Evolutionary conservation across 2,797 vertebrate genomes (phyloP), one percentile per base, ranked within the genome.

Genomic region (Gallirallus australis): DNA sequence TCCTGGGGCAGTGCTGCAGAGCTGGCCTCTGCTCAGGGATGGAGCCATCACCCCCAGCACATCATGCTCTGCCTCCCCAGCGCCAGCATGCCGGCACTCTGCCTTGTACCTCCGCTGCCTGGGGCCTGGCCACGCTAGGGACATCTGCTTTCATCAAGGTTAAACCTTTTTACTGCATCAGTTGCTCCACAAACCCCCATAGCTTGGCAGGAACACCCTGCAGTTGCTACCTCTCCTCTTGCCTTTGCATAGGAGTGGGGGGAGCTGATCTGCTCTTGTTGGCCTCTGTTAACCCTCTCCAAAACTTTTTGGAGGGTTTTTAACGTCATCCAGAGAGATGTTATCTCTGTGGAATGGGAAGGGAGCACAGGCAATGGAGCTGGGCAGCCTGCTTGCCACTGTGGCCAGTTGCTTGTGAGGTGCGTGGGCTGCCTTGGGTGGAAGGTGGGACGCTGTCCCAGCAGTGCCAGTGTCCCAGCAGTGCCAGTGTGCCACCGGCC

Each of bases 371-470:
- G 94, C 94, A 91, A 13, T 64, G 84, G 80, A 53, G 91, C 40
- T 2, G 11, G 90, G 91, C 89, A 88, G 91, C 47, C 83, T 83
- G 64, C 56, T 91, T 71, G 93, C 80, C 73, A 5, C 54, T 3
- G 17, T 18, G 56, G 78, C 17, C 1, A 66, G 59, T 35, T 3
- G 11, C 71, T 78, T 16, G 78, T 1, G 3, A 94, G 93, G 96
- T 94, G 93, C 37, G 3, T 93, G 96, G 92, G 94, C 93, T 97
- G 94, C 96, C 95, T 95, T 97, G 95, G 93, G 97, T 97, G 96
- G 96, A 95, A 95, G 90, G 75, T 57, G 89, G 90, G 87, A 66
- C 10, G 1, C 57, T 5, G 33, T 85, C 92, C 92, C 17, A 33
- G 96, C 94, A 89, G 93, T n/a, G 27, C 93, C 7, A n/a, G 64